These are phyloP conservation scores for Willisornis vidua DNA, from an alignment of 2,113 vertebrate genomes.

Conservation along the genomic window DNA sequence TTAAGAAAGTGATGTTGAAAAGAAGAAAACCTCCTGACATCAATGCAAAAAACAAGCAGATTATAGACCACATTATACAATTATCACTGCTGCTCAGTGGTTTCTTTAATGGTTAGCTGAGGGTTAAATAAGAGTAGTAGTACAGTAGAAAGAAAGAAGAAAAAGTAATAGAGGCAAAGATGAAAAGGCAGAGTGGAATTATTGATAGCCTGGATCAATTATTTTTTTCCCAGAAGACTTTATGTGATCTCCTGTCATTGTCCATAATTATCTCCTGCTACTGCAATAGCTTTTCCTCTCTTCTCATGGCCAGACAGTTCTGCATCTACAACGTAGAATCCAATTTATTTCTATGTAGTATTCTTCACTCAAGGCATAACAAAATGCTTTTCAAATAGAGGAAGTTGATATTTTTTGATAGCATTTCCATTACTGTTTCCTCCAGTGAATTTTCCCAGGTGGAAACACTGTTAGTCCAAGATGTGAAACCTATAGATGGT, in stretches of 20 bases:
- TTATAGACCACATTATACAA: not conserved
- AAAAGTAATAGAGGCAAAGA: not conserved
- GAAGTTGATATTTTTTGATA: not conserved
- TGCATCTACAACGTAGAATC: not conserved
- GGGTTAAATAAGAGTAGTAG: conserved; percentile 31
- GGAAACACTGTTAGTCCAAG: not conserved
- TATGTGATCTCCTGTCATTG: not conserved
- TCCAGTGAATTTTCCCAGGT: not conserved
- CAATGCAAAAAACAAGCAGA: not conserved
- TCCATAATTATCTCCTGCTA: conserved; percentile 11
- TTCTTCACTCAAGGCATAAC: not conserved
- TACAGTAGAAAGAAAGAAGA: not conserved
- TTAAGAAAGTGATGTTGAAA: not conserved
- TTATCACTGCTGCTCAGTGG: not conserved
- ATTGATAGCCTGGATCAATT: not conserved
- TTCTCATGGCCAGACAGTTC: not conserved
- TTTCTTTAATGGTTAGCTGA: conserved; percentile 25
- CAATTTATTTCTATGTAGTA: not conserved
- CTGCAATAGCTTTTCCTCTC: not conserved
- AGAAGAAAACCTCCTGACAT: not conserved
- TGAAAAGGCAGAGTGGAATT: not conserved
- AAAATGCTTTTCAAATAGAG: not conserved
- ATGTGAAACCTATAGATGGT: not conserved
- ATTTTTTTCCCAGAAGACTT: not conserved
- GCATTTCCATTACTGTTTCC: not conserved